Conservation (phyloP, 2,113 vertebrate species). For the Ciconia maguari region DNA sequence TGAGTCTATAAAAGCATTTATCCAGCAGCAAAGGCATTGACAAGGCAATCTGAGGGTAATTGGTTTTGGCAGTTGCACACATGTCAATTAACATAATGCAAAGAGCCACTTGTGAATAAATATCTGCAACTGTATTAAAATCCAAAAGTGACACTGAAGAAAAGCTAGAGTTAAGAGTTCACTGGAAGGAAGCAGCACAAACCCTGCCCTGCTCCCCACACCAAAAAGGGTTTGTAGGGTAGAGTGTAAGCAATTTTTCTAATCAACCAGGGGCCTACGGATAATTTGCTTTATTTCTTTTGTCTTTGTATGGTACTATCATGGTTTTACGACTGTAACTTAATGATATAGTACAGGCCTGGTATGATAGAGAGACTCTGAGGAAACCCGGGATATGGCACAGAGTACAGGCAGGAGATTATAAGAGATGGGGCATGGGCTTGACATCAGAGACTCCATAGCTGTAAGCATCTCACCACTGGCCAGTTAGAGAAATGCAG, state of each 20-base stretch:
- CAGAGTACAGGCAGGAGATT: neutral
- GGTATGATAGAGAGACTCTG: neutral
- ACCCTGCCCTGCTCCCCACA: neutral
- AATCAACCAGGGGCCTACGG: neutral
- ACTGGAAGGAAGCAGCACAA: neutral
- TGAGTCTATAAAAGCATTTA: constrained; percentile 2
- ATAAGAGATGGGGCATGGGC: neutral
- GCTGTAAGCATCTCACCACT: neutral
- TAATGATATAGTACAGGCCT: neutral
- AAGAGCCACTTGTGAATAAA: neutral
- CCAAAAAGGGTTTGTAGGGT: neutral
- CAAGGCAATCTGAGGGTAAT: neutral
- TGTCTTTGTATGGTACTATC: neutral
- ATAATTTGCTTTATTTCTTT: neutral
- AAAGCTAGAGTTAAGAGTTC: neutral
- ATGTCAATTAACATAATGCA: neutral
- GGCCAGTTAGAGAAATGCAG: neutral
- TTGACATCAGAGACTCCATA: rapidly evolving
- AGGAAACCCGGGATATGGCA: neutral
- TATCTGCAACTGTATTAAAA: neutral
- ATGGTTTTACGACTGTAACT: neutral
- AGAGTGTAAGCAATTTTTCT: neutral
- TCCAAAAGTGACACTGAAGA: neutral
- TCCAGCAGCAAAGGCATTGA: neutral
- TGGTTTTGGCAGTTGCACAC: neutral